phyloP scores from a whole-genome alignment of 1,140 invertebrate genomes.

The Onthophagus taurus region DNA sequence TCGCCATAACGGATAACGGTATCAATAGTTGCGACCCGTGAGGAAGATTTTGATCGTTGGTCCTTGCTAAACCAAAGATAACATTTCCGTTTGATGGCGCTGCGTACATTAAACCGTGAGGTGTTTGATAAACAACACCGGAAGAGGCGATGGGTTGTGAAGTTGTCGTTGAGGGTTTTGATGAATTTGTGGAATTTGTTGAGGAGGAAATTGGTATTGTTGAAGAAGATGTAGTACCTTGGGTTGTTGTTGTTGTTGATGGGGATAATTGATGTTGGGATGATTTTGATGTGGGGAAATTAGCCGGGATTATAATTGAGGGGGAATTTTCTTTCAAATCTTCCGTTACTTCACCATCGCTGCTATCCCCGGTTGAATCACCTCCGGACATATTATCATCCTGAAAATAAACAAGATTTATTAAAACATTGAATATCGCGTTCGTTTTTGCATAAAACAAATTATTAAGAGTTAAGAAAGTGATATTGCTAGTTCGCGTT shows the following conservation, averaged over 20 bases:
- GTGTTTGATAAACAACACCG: conserved; percentile 35
- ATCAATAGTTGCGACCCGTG: conserved; percentile 47
- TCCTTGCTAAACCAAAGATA: conserved; percentile 33
- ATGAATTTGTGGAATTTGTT: conserved; percentile 12
- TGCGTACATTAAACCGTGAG: conserved; percentile 36
- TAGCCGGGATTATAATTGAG: conserved; percentile 19
- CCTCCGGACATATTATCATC: conserved; percentile 33
- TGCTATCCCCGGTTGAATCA: conserved; percentile 33
- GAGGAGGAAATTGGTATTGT: conserved; percentile 9
- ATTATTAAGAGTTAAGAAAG: background rate
- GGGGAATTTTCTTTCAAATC: conserved; percentile 21
- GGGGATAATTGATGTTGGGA: conserved; percentile 1
- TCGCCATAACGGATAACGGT: conserved; percentile 47
- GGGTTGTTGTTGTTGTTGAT: background rate
- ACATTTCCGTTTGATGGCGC: conserved; percentile 34
- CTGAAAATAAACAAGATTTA: conserved; percentile 26
- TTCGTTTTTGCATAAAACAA: background rate
- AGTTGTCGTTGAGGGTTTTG: conserved; percentile 7
- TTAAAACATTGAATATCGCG: background rate
- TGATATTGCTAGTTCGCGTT: background rate
- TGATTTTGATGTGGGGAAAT: conserved; percentile 11
- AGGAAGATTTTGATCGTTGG: conserved; percentile 24
- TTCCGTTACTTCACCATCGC: conserved; percentile 26
- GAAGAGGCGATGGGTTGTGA: conserved; percentile 16
- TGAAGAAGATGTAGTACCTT: conserved; percentile 11